These are phyloP conservation scores for Pseudotriccus pelzelni DNA, from an alignment of 2,797 vertebrate species.

Conservation along the genomic window DNA sequence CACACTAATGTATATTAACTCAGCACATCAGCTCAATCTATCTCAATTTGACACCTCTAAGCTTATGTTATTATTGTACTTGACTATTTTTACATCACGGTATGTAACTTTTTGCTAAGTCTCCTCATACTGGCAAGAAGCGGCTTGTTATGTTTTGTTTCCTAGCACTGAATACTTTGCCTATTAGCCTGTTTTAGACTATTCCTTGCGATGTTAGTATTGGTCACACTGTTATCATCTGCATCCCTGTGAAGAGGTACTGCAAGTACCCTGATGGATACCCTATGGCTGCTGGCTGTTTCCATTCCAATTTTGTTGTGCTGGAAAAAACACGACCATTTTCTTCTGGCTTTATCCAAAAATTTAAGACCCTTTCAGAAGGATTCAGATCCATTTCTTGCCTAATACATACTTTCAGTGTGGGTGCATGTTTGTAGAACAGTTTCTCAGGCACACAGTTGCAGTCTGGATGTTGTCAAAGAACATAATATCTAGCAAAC, in stretches of 20 bases:
- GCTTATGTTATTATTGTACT: neutral
- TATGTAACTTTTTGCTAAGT: neutral
- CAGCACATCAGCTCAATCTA: neutral
- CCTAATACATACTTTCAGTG: neutral
- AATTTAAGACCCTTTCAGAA: neutral
- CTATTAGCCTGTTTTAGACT: neutral
- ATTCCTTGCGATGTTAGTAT: neutral
- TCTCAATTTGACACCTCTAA: neutral
- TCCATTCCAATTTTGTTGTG: neutral
- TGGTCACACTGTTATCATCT: neutral
- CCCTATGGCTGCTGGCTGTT: neutral
- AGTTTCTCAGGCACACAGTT: neutral
- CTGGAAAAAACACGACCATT: neutral
- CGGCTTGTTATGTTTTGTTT: neutral
- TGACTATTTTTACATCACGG: neutral
- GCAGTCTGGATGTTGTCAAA: neutral
- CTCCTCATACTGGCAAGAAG: neutral
- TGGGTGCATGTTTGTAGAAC: no score
- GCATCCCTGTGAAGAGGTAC: neutral
- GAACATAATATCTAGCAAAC: neutral
- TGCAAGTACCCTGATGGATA: neutral
- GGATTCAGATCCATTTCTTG: neutral
- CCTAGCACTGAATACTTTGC: neutral
- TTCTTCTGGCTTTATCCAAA: neutral
- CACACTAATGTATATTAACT: neutral